These are phyloP conservation scores for Lamellibrachia satsuma DNA, from an alignment of 2,888 invertebrate genomes.

Conservation along the genomic window DNA sequence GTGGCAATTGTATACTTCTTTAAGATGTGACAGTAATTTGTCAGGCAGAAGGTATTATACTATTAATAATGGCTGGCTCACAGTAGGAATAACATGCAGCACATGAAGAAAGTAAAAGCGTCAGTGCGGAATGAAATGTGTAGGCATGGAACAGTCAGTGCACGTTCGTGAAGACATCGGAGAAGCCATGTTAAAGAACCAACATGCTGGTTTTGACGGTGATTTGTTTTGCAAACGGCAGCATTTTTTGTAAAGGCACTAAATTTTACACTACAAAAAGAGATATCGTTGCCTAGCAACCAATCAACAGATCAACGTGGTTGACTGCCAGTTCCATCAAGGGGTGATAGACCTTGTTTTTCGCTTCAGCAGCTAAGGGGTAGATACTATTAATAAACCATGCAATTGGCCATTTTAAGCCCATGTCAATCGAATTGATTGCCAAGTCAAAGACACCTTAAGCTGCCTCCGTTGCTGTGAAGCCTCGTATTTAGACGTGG, in stretches of 20 bases:
- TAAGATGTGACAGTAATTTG: not conserved
- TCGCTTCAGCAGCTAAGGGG: not conserved
- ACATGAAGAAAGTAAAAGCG: not conserved
- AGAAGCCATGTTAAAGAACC: not conserved
- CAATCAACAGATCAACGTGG: not conserved
- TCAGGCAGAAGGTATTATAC: not conserved
- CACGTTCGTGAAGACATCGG: not conserved
- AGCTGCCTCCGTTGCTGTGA: not conserved
- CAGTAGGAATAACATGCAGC: not conserved
- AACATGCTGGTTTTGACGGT: not conserved
- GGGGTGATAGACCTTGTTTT: not conserved
- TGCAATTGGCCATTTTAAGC: not conserved
- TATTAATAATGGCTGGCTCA: not conserved
- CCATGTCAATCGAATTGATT: not conserved
- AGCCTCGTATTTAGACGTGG: not conserved
- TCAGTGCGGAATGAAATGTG: not conserved
- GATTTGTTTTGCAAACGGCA: not conserved
- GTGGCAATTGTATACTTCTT: not conserved
- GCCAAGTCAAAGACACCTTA: not conserved
- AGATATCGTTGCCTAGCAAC: not conserved
- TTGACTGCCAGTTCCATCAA: not conserved
- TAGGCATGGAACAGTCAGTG: not conserved
- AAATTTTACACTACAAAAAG: not conserved
- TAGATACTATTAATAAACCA: constrained; percentile 3
- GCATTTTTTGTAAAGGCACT: not conserved